Conservation (phyloP, 2,888 invertebrate species). For the Heliconius sara region DNA sequence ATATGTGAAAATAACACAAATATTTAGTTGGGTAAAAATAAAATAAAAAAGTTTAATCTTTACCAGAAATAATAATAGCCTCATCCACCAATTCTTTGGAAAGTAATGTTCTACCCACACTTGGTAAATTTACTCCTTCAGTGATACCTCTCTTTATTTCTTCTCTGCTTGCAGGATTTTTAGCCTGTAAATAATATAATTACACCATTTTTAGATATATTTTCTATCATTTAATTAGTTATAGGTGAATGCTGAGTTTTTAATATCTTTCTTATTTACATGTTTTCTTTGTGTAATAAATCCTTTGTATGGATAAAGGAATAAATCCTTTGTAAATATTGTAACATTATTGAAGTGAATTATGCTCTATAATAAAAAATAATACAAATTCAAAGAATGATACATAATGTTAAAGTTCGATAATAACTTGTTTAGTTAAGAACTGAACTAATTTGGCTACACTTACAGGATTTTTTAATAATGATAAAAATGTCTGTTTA, state of each 20-base stretch:
- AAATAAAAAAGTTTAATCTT: not conserved
- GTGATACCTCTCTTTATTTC: constrained; percentile 91
- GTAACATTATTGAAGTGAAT: no score
- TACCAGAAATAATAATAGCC: constrained; percentile 92
- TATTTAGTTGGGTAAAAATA: not conserved
- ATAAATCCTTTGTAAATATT: no score
- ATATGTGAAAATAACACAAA: not conserved
- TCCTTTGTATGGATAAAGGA: no score
- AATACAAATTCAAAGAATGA: no score
- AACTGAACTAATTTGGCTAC: not conserved
- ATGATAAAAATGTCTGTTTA: constrained; percentile 92
- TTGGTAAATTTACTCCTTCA: constrained; percentile 90
- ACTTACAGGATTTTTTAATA: constrained; percentile 94
- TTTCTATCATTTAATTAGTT: not conserved
- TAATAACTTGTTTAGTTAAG: not conserved
- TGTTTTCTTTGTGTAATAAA: no score
- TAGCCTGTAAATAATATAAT: constrained; percentile 82
- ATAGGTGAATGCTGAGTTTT: no score
- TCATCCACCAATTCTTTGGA: constrained; percentile 95
- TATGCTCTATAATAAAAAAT: no score
- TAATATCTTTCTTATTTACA: no score
- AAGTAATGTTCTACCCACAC: constrained; percentile 88
- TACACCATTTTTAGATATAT: not conserved
- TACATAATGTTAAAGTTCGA: no score
- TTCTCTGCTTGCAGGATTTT: constrained; percentile 90